Evolutionary conservation across 2,113 vertebrate species (phyloP).

Genomic region (Porphyrio hochstetteri): DNA sequence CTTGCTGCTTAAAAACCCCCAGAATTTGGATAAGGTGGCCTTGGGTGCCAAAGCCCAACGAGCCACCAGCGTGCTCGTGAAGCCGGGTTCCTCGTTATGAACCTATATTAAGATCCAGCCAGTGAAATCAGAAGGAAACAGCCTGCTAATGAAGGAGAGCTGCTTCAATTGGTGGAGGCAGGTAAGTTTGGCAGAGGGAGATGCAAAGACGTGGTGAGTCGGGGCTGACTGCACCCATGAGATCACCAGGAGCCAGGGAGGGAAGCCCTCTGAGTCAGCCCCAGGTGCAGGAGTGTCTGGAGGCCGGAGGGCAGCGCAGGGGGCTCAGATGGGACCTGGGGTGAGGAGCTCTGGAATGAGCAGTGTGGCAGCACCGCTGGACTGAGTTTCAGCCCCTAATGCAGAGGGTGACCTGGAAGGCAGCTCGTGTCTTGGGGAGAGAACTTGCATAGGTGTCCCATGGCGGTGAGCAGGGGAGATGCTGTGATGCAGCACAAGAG

Average conservation of each 20-base stretch:
- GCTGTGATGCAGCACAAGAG: background rate
- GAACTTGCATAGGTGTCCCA: too few relatives aligned
- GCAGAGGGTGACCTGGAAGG: background rate
- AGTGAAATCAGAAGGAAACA: background rate
- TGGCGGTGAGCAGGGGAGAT: background rate
- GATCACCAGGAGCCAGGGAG: background rate
- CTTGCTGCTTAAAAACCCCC: background rate
- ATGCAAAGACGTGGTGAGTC: background rate
- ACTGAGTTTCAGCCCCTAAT: background rate
- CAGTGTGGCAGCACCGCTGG: rapidly evolving
- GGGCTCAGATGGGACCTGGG: background rate
- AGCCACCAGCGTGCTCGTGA: rapidly evolving
- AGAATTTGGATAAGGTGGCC: background rate
- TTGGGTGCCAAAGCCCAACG: background rate
- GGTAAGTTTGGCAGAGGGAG: slow-evolving; percentile 13
- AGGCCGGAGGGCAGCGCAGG: background rate
- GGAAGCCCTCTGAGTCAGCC: slow-evolving; percentile 10
- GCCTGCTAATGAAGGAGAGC: background rate
- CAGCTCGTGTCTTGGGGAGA: background rate
- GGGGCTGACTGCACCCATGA: background rate
- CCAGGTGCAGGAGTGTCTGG: background rate
- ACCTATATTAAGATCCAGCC: background rate
- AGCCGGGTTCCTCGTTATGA: background rate
- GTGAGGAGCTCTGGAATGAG: background rate
- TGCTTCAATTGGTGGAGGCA: background rate